Conservation (phyloP, 2,797 vertebrate genomes). For the Alosa sapidissima region DNA sequence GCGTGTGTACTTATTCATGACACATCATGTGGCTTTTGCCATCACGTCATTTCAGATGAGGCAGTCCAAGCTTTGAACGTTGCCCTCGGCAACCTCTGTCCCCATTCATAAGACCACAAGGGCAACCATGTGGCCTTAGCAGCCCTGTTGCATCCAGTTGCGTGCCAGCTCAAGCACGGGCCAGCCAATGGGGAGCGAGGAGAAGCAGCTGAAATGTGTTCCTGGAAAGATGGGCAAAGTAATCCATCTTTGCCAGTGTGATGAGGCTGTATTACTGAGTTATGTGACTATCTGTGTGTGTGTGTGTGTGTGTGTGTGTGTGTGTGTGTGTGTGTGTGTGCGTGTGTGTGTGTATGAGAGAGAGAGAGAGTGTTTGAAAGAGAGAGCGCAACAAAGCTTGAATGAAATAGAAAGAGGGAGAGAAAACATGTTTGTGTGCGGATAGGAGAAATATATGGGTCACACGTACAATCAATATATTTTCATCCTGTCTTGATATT, state of each 20-base stretch:
- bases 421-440: too few species aligned
- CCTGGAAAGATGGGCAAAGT: conserved; percentile 35
- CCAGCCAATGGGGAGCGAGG: conserved; percentile 33
- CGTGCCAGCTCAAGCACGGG: neutral
- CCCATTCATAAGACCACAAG: conserved; percentile 34
- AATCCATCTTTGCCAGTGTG: neutral
- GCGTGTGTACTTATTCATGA: conserved; percentile 30
- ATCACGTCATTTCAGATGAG: conserved; percentile 41
- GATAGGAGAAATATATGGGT: too few species aligned
- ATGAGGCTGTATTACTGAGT: neutral
- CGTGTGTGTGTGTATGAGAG: neutral
- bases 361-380: too few species aligned
- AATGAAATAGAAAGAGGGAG: too few species aligned
- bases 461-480: too few species aligned
- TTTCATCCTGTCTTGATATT: too few species aligned
- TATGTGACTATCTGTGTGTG: neutral
- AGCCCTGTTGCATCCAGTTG: conserved; percentile 25
- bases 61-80: conserved; percentile 35
- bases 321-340: neutral
- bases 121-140: neutral
- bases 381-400: too few species aligned
- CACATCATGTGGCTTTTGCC: conserved; percentile 31
- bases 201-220: conserved; percentile 34
- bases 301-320: neutral
- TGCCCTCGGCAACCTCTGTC: conserved; percentile 30